Percentiles rank a stretch among this genome's conserved stretches.
Conservation (phyloP, 2,888 invertebrate genomes). For the Tuta absoluta region DNA sequence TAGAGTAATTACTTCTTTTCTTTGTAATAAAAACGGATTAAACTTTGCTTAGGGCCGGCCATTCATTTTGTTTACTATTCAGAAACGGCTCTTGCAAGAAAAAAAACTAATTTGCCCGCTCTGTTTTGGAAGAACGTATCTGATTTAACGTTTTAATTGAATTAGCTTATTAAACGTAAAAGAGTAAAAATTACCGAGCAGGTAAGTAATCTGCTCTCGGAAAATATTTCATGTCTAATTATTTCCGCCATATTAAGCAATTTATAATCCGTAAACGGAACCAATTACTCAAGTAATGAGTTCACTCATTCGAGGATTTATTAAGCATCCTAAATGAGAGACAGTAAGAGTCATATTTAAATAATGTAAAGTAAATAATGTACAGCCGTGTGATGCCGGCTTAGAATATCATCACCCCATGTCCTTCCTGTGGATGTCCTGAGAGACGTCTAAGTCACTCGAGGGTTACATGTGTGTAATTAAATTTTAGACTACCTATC, state of each 20-base stretch:
- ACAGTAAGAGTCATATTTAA: neutral
- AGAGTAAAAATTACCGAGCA: neutral
- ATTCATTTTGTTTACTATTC: slow-evolving; percentile 81
- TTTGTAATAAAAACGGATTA: slow-evolving; percentile 82
- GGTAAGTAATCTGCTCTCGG: slow-evolving; percentile 4
- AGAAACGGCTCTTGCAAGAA: slow-evolving; percentile 71
- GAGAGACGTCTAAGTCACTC: no score
- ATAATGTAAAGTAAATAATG: neutral
- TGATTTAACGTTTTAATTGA: slow-evolving; percentile 67
- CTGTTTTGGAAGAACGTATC: slow-evolving; percentile 63
- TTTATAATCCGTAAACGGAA: slow-evolving; percentile 17
- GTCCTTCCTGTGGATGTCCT: no score
- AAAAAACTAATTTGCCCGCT: slow-evolving; percentile 74
- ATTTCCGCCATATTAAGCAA: slow-evolving; percentile 6
- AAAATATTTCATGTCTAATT: neutral
- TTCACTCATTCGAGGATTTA: neutral
- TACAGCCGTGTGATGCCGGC: no score
- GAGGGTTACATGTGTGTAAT: no score
- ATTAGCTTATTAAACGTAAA: slow-evolving; percentile 49
- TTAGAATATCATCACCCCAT: no score
- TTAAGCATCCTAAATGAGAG: neutral
- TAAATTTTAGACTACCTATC: no score
- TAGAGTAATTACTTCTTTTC: slow-evolving; percentile 82
- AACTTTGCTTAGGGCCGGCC: slow-evolving; percentile 80
- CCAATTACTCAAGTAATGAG: neutral